Evolutionary conservation across 2,797 vertebrate genomes (phyloP).

Genomic region (Dendrocincla fuliginosa): DNA sequence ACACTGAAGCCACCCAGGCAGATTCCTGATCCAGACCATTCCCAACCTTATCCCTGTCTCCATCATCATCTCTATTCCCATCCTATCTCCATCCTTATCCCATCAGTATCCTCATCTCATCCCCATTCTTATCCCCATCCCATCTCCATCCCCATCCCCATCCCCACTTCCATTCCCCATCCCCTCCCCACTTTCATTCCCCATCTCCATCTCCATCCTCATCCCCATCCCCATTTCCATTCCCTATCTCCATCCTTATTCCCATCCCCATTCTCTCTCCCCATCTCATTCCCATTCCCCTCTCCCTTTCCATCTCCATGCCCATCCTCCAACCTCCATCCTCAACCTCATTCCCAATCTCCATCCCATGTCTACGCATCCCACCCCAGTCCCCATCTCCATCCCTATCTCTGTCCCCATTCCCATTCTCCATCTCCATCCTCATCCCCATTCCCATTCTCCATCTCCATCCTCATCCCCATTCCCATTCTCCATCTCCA

Average conservation of each 20-base stretch:
- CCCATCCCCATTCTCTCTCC: no score
- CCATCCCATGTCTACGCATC: no score
- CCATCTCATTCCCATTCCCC: no score
- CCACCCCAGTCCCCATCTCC: no score
- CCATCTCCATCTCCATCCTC: accelerated
- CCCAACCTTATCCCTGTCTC: accelerated
- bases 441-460: no score
- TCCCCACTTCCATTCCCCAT: no score
- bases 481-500: not conserved
- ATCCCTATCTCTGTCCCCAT: no score
- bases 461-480: accelerated
- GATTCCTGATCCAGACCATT: not conserved
- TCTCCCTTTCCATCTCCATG: accelerated
- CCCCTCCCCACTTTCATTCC: no score
- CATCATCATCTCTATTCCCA: accelerated
- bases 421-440: accelerated
- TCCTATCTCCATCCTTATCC: accelerated
- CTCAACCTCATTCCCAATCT: not conserved
- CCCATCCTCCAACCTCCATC: no score
- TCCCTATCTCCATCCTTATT: no score
- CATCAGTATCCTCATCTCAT: not conserved
- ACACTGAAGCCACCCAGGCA: not conserved
- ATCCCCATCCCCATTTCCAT: no score
- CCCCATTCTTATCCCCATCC: not conserved
- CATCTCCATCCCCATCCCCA: not conserved